Percentiles rank a stretch among this genome's conserved stretches.
Conservation (phyloP, 2,797 vertebrate genomes). For the Hyperoplus lanceolatus region DNA sequence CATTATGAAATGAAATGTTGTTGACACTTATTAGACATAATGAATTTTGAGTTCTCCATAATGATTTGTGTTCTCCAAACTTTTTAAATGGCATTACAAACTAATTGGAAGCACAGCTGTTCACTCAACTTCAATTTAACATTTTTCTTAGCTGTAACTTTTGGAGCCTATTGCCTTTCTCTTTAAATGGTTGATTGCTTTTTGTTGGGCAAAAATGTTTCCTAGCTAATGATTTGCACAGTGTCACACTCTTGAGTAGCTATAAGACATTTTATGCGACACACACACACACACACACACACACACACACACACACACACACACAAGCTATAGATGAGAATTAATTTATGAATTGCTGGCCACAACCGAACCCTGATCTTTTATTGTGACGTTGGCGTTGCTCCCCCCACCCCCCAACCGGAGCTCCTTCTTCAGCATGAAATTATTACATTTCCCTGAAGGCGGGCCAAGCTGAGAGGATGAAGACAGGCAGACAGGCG, state of each 20-base stretch:
- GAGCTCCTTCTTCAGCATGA: slow-evolving; percentile 82
- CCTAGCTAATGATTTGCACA: not conserved
- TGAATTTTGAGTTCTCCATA: too few species aligned
- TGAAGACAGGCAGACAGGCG: slow-evolving; percentile 64
- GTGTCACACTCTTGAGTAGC: not conserved
- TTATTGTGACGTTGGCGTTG: slow-evolving; percentile 79
- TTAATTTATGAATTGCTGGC: not conserved
- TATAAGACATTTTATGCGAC: too few species aligned
- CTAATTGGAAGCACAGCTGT: too few species aligned
- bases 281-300: too few species aligned
- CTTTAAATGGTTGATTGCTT: not conserved
- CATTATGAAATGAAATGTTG: too few species aligned
- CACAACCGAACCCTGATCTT: slow-evolving; percentile 74
- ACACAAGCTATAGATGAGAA: too few species aligned
- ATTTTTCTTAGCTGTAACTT: not conserved
- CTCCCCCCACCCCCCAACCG: slow-evolving; percentile 34
- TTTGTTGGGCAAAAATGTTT: not conserved
- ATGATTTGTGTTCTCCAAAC: not conserved
- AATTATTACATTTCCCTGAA: slow-evolving; percentile 90
- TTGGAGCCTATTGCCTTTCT: not conserved
- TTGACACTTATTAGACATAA: too few species aligned
- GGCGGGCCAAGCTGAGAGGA: slow-evolving; percentile 56
- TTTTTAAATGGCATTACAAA: not conserved
- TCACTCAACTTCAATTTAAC: not conserved
- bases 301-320: too few species aligned